Conservation (phyloP, 2,888 invertebrate species). For the Emmelina monodactyla region DNA sequence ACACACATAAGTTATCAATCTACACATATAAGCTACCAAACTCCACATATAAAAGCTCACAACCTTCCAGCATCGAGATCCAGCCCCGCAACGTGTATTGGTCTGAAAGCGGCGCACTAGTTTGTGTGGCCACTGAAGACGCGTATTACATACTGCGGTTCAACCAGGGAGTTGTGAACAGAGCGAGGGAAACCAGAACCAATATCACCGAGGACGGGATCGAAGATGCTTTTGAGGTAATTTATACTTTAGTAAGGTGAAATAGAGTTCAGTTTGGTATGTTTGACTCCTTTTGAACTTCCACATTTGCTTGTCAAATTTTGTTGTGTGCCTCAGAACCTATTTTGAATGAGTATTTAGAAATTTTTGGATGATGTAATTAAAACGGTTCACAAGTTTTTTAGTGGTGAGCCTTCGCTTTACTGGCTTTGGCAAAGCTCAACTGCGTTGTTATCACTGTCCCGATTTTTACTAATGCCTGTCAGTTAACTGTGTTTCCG, state of each 20-base stretch:
- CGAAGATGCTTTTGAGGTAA: conserved; percentile 94
- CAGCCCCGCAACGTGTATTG: conserved; percentile 92
- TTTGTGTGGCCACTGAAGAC: conserved; percentile 94
- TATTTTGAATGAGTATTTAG: no score
- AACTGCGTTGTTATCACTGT: no score
- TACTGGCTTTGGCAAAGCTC: no score
- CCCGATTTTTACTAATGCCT: no score
- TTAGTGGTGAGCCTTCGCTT: no score
- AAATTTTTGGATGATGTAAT: no score
- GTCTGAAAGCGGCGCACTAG: conserved; percentile 94
- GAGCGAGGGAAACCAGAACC: conserved; percentile 78
- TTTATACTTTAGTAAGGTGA: not conserved
- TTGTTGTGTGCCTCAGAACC: not conserved
- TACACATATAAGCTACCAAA: no score
- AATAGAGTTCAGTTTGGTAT: not conserved
- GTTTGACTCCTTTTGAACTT: not conserved
- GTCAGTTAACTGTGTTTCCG: no score
- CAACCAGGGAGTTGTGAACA: conserved; percentile 81
- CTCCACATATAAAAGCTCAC: not conserved
- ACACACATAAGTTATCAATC: no score
- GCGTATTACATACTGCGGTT: conserved; percentile 94
- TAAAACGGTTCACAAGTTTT: no score
- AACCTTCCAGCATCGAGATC: conserved; percentile 85
- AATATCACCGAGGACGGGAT: conserved; percentile 89
- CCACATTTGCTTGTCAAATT: not conserved